These are phyloP conservation scores for Mesoligia furuncula DNA, from an alignment of 2,888 invertebrate genomes.

Conservation along the genomic window DNA sequence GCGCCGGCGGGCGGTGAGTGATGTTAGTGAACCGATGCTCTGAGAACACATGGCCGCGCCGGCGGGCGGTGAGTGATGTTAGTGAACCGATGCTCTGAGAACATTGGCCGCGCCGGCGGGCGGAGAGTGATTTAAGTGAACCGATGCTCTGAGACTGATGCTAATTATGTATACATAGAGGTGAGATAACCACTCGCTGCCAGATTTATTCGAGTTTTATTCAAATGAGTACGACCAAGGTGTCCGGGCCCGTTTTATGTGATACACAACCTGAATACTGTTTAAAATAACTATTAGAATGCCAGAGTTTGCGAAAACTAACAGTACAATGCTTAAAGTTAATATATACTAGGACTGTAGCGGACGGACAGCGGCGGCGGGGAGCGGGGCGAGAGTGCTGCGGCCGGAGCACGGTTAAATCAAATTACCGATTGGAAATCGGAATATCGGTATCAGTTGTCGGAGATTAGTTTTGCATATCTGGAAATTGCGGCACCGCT, in stretches of 20 bases:
- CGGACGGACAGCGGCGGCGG: background rate
- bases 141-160: background rate
- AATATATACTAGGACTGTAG: background rate
- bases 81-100: no score
- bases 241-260: background rate
- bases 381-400: background rate
- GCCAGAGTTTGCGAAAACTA: background rate
- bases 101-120: no score
- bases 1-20: no score
- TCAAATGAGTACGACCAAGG: conserved; percentile 17
- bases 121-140: no score
- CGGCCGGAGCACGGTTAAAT: conserved; percentile 58
- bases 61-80: no score
- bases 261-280: background rate
- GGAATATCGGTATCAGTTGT: conserved; percentile 60
- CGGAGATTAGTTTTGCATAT: conserved; percentile 67
- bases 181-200: background rate
- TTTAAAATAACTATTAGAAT: background rate
- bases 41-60: no score
- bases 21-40: no score
- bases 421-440: conserved; percentile 64
- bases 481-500: conserved; percentile 46
- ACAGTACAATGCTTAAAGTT: conserved; percentile 1
- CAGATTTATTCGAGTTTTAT: conserved; percentile 14
- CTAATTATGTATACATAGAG: background rate